Percentiles rank a stretch among this genome's conserved stretches.
Evolutionary conservation across 2,797 vertebrate genomes (phyloP).

Genomic region (Arctocebus calabarensis): DNA sequence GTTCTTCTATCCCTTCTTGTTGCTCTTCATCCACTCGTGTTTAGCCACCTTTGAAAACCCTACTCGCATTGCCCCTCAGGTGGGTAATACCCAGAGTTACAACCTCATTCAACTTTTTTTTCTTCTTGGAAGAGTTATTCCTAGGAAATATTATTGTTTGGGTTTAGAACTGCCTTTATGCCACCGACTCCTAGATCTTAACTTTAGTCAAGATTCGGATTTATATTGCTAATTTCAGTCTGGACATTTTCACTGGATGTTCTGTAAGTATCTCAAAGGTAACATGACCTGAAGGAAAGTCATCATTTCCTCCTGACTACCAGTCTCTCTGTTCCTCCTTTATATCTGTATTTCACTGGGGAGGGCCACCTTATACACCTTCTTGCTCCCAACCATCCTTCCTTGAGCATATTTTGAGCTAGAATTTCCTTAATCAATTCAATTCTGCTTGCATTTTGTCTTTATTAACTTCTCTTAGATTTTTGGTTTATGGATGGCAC

Average conservation of each 20-base stretch:
- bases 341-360: neutral
- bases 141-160: neutral
- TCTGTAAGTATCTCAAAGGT: neutral
- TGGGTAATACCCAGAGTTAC: neutral
- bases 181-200: neutral
- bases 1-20: neutral
- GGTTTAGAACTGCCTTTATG: neutral
- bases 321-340: neutral
- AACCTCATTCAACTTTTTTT: neutral
- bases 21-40: neutral
- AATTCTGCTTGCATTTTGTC: neutral
- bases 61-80: neutral
- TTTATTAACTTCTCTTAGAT: neutral
- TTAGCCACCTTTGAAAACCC: neutral
- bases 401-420: neutral
- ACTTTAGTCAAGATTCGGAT: neutral
- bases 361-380: neutral
- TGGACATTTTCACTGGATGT: neutral
- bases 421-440: neutral
- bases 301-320: neutral
- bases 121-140: neutral
- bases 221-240: conserved; percentile 24
- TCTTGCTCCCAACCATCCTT: neutral
- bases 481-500: neutral
- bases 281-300: neutral